Evolutionary conservation across 2,113 vertebrate species (phyloP).

Genomic region (Arizona elegans): DNA sequence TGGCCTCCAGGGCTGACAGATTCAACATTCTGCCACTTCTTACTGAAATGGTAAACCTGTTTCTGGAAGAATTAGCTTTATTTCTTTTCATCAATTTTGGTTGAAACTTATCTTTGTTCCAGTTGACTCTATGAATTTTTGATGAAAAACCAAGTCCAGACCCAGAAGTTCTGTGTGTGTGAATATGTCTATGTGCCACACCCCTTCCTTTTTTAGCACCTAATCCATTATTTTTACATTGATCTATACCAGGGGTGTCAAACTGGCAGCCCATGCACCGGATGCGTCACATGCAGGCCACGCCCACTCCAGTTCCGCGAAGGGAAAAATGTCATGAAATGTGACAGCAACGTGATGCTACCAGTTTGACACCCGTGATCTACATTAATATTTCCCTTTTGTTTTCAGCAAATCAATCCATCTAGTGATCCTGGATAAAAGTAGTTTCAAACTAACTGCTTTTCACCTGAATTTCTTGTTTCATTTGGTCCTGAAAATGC

Average conservation of each 20-base stretch:
- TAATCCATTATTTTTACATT: background rate
- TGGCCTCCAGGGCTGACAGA: too few relatives aligned
- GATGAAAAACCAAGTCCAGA: background rate
- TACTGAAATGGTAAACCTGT: background rate
- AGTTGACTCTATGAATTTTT: background rate
- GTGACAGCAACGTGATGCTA: too few relatives aligned
- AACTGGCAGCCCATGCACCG: too few relatives aligned
- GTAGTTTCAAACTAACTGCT: background rate
- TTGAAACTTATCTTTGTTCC: background rate
- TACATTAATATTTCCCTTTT: background rate
- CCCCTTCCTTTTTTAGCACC: background rate
- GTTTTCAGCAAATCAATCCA: background rate
- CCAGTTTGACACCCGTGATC: too few relatives aligned
- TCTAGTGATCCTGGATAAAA: background rate
- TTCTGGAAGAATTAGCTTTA: background rate
- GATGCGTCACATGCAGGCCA: too few relatives aligned
- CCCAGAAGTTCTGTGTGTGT: background rate
- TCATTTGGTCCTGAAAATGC: background rate
- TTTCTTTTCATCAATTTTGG: background rate
- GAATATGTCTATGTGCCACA: background rate
- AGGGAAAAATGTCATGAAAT: too few relatives aligned
- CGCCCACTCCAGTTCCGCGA: too few relatives aligned
- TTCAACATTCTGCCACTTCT: background rate
- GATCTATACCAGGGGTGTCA: background rate
- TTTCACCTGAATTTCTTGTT: background rate